Evolutionary conservation across 2,888 invertebrate species (phyloP).

Genomic region (Erpobdella octoculata): DNA sequence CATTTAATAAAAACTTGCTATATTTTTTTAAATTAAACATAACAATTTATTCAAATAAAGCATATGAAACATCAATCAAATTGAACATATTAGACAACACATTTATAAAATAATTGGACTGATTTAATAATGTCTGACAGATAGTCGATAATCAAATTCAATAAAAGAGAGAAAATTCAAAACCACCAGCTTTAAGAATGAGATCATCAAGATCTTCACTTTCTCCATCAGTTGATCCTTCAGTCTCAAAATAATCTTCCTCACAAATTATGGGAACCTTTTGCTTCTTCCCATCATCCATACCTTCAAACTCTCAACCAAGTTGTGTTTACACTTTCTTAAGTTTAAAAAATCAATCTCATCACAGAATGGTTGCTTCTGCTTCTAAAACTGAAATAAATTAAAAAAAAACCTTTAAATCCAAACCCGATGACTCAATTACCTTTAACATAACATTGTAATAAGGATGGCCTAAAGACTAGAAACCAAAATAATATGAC

Average conservation of each 20-base stretch:
- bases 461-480: too few species aligned
- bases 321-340: background rate
- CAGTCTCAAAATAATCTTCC: slow-evolving; percentile 15
- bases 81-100: too few species aligned
- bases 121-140: too few species aligned
- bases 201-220: slow-evolving; percentile 18
- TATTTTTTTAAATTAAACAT: background rate
- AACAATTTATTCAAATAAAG: too few species aligned
- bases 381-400: background rate
- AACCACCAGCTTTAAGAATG: slow-evolving; percentile 4
- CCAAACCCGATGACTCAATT: too few species aligned
- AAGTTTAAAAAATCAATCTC: slow-evolving; percentile 2
- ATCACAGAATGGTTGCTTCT: background rate
- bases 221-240: slow-evolving; percentile 14
- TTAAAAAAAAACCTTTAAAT: background rate
- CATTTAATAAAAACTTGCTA: background rate
- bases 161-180: background rate
- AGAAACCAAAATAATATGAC: too few species aligned
- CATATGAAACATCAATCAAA: too few species aligned
- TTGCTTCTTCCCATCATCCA: slow-evolving; percentile 1
- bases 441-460: too few species aligned
- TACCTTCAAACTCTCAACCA: background rate
- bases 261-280: background rate
- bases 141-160: too few species aligned
- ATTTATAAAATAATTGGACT: too few species aligned